Percentiles rank a stretch among this genome's conserved stretches.
Conservation (phyloP, 1,140 invertebrate genomes). For the Odontomachus brunneus region DNA sequence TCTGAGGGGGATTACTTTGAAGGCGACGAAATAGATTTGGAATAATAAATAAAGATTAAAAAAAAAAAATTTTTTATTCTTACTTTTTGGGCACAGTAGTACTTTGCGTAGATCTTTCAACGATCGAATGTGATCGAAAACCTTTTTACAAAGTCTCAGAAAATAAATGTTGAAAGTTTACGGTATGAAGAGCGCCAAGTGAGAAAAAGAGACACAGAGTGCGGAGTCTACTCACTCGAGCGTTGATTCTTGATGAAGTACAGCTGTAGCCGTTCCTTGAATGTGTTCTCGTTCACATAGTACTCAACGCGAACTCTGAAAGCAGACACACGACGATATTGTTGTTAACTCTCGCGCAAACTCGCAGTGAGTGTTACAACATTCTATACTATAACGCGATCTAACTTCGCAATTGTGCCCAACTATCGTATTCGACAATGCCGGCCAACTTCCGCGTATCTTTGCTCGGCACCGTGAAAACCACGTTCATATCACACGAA, state of each 20-base stretch:
- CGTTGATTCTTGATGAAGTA: constrained; percentile 99
- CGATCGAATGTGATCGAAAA: no score
- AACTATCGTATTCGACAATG: background rate
- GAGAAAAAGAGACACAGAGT: background rate
- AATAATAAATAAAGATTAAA: no score
- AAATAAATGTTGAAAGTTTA: background rate
- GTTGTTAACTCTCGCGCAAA: constrained; percentile 23
- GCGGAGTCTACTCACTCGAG: constrained; percentile 93
- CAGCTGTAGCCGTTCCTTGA: constrained; percentile 98
- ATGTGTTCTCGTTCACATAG: constrained; percentile 99
- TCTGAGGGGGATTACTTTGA: no score
- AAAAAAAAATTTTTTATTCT: no score
- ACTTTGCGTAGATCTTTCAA: no score
- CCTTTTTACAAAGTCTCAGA: no score
- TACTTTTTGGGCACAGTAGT: no score
- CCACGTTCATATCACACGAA: background rate
- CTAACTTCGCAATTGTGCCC: background rate
- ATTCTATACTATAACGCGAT: background rate
- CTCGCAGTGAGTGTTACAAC: background rate
- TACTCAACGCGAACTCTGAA: constrained; percentile 99
- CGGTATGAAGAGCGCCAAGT: no score
- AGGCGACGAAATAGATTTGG: no score
- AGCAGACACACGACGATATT: constrained; percentile 81
- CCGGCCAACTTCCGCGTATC: constrained; percentile 2
- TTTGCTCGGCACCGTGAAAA: background rate